Evolutionary conservation across 1,140 invertebrate species (phyloP), one percentile per base, ranked within the genome.

Genomic region (Bradynema listronoti): DNA sequence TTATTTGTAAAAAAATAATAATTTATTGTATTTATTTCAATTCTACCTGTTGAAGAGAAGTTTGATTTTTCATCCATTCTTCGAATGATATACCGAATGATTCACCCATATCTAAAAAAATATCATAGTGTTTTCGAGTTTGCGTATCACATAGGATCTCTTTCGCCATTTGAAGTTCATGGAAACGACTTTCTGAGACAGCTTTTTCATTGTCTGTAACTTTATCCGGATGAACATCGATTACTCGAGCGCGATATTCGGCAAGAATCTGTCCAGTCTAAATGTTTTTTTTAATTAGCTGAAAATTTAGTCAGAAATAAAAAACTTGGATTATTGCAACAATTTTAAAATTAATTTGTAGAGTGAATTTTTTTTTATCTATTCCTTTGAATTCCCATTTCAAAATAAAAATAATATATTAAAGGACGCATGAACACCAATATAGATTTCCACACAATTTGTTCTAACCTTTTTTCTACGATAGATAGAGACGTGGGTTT

Each of bases 21-120:
- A 27, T 9, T n/a, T 53, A 22, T n/a, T 9, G 42, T 9, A 45
- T 9, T 9, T 53, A 9, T 24, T 56, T 56, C 6, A 56, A 56
- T n/a, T 56, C 6, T 7, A 61, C 58, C 58, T 61, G 58, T 53
- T 65, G 22, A 6, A 61, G 36, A 27, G 22, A 51, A 14, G 63
- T 61, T 39, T 65, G 58, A 52, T 61, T 61, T 6, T 66, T 41
- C 58, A 61, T 61, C 58, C 58, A 61, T 54, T 61, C 58, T 14
- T 46, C 34, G 7, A 61, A 22, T 39, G 56, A 24, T 3, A 58
- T 7, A 27, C 24, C 49, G 5, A 52, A 63, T 16, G 33, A 3
- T n/a, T 22, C 33, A n/a, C 61, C 61, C 62, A 61, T 61, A 19
- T 22, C 27, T 36, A 61, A 65, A 39, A 27, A 61, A 58, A 52